These are phyloP conservation scores for Conistra vaccinii DNA, from an alignment of 2,888 invertebrate genomes.

Conservation along the genomic window DNA sequence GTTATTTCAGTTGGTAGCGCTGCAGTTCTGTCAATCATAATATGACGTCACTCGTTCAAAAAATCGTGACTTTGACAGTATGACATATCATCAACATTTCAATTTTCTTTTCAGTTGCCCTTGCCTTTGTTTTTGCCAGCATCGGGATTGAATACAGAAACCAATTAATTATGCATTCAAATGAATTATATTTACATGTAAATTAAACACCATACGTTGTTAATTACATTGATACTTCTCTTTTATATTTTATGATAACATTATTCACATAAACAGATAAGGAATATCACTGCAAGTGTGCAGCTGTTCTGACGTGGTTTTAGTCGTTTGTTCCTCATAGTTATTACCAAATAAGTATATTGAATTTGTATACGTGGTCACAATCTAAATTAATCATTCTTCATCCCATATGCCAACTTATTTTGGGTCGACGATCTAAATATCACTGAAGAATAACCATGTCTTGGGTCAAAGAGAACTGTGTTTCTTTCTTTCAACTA, in stretches of 20 bases:
- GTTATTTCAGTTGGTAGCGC: slow-evolving; percentile 28
- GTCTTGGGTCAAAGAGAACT: slow-evolving; percentile 95
- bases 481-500: slow-evolving; percentile 94
- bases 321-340: not conserved
- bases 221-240: slow-evolving; percentile 13
- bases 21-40: slow-evolving; percentile 26
- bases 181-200: not conserved
- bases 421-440: not conserved
- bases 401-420: not conserved
- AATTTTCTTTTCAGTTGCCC: too few relatives aligned
- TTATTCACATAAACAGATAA: not conserved
- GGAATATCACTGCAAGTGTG: slow-evolving; percentile 3
- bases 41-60: not conserved
- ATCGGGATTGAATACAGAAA: not conserved
- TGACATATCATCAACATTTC: not conserved
- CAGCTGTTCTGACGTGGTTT: slow-evolving; percentile 39
- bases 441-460: slow-evolving; percentile 59
- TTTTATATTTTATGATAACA: not conserved
- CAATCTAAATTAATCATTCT: not conserved
- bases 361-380: slow-evolving; percentile 6
- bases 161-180: slow-evolving; percentile 31
- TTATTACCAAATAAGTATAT: not conserved
- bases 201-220: not conserved
- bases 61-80: slow-evolving; percentile 19
- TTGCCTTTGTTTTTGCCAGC: too few relatives aligned